phyloP scores from a whole-genome alignment of 2,888 invertebrate species.

The Pemphredon lugubris region DNA sequence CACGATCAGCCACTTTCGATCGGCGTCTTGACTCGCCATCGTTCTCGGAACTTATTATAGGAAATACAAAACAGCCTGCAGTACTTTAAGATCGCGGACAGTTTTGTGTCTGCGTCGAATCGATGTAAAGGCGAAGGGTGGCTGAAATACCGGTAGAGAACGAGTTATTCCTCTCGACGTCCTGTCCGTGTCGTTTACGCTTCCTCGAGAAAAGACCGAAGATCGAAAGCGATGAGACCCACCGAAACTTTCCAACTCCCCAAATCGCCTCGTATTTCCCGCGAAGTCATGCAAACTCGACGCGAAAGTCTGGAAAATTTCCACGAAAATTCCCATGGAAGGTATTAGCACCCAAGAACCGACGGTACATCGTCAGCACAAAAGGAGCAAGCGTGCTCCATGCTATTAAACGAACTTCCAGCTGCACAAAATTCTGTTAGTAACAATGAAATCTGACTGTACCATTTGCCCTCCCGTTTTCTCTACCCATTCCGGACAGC shows the following conservation, averaged over 20 bases:
- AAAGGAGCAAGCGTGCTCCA: slow-evolving; percentile 7
- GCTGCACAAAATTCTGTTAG: slow-evolving; percentile 14
- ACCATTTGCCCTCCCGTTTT: slow-evolving; percentile 1
- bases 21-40: too few species aligned
- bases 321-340: slow-evolving; percentile 39
- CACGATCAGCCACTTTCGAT: too few species aligned
- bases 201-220: slow-evolving; percentile 15
- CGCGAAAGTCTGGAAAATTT: slow-evolving; percentile 54
- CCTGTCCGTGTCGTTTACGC: slow-evolving; percentile 30
- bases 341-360: slow-evolving; percentile 47
- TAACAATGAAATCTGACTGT: slow-evolving; percentile 5
- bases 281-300: slow-evolving; percentile 50
- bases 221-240: slow-evolving; percentile 38
- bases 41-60: too few species aligned
- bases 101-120: too few species aligned
- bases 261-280: slow-evolving; percentile 50
- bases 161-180: slow-evolving; percentile 33
- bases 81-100: too few species aligned
- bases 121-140: too few species aligned
- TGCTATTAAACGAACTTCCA: slow-evolving; percentile 31
- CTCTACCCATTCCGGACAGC: background rate
- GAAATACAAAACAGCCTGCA: too few species aligned
- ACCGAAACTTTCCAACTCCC: slow-evolving; percentile 46
- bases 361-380: slow-evolving; percentile 21
- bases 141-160: too few species aligned